Base-by-base conservation (phyloP, 2,888 invertebrate species). In the Pammene aurita region DNA sequence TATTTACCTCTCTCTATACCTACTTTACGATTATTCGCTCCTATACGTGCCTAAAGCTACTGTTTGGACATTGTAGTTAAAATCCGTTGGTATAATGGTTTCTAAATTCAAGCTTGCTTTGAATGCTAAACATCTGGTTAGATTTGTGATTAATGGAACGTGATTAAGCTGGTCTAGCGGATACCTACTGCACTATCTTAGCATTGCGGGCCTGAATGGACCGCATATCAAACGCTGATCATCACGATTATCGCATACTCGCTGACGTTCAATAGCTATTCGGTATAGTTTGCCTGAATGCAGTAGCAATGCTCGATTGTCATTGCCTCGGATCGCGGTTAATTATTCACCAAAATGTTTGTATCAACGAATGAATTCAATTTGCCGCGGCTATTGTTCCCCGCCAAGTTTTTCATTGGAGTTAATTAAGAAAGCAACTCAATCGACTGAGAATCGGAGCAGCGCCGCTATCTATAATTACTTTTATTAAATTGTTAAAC, bases 101-200 rank as follows among this genome's bases (percentile, higher is more conserved):
- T 74, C 66, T 71, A 70, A 74, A 73, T 76, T 74, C 66, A 71
- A 73, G 73, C 72, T 70, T 63, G 67, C 67, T 71, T 67, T 66
- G 74, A 76, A 78, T 78, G 72, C 76, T 75, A 75, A 77, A 77
- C 67, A 75, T 76, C 72, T 72, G 72, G 64, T 72, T 48, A 64
- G 58, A 44, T 26, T 72, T 73, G 71, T 66, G 74, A 76, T 76
- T 72, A 74, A 77, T 78, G 71, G 69, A 74, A 71, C 72, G 77
- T 74, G 73, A 76, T 74, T 69, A 66, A 58, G 66, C 70, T 61
- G 57, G 46, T 48, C 57, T 62, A 41, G 41, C 35, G 63, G 58
- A 63, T 67, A 55, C 54, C 64, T 67, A 60, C 55, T 58, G 64
- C 60, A 69, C 60, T 61, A 67, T 67, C 60, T 67, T 61, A 65